Evolutionary conservation across 92 coral and sea anemone species (phyloP), one percentile per base, ranked within the genome.

Genomic region (Porites rus): DNA sequence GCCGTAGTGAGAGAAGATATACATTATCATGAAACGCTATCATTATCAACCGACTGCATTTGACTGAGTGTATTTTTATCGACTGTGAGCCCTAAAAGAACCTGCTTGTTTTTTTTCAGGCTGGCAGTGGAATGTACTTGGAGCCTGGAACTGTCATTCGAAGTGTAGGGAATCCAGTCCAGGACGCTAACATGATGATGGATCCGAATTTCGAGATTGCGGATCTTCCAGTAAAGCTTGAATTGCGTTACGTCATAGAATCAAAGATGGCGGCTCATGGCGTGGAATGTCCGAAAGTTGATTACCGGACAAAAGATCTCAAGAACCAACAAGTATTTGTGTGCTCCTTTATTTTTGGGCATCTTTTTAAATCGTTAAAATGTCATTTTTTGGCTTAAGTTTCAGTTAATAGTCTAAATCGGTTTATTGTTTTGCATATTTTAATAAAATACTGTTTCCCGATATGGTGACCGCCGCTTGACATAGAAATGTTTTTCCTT

Each of bases 201-300:
- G 99, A 96, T 52, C 88, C 96, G 28, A 90, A 85, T 91, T 91
- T 96, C 67, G 99, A 96, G 85, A 91, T 95, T 24, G 98, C 99
- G 3, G 98, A 96, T 31, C 93, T 96, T 10, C 99, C 99, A 14
- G 99, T 96, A 4, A 96, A 96, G 82, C 94, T 96, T 63, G 99
- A 95, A 67, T 88, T 96, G 18, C 93, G 98, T 63, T 95, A 95
- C 81, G 99, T 94, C 76, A 96, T 96, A n/a, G 99, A 96, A 88
- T 93, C 98, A 2, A 96, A 95, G 81, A 91, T 98, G 21, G 98
- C 96, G 62, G 99, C 99, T 10, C 88, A 90, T 74, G 99, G 99
- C n/a, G 93, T 96, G 77, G 99, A 96, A n/a, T 91, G 94, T 76
- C 99, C 99, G 14, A 94, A 85, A 76, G 90, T 88, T 17, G 99